Evolutionary conservation across 2,797 vertebrate genomes (phyloP), one percentile per base, ranked within the genome.

Genomic region (Myiothlypis chrysogaster): DNA sequence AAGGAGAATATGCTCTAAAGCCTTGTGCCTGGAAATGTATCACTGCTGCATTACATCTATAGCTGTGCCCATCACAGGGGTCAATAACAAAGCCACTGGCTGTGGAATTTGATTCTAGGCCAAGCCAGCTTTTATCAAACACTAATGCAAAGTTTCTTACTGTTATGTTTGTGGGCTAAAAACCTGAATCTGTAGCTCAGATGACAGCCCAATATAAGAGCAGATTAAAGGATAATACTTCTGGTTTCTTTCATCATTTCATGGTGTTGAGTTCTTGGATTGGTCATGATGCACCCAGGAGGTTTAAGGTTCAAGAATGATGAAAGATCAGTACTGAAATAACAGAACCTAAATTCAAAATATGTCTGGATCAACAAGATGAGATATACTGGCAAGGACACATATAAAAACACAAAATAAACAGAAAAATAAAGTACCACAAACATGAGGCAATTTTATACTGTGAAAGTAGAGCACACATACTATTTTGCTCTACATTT

Each of bases 121-220:
- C 83, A 70, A 78, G n/a, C 9, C 75, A 87, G 77, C 65, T 92
- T 94, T 88, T 81, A 89, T n/a, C 47, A 92, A 64, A 87, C 81
- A 81, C 55, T 61, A 91, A 89, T 68, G 65, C 43, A 77, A 93
- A 95, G 28, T 92, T 95, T 95, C 65, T 89, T 81, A 61, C n/a
- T 71, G 14, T 39, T 70, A 44, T 4, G 12, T 16, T 5, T 83
- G n/a, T 78, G 82, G 8, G 25, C 59, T 68, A 50, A 94, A 92
- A 94, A 83, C 22, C 25, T 76, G 41, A 60, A 84, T 30, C 50
- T 75, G 41, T 50, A 60, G 46, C 60, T 80, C 68, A 71, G 30
- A 77, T 78, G 82, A 55, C 56, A 89, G 75, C 34, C 12, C 68
- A 61, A 35, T 87, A 57, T 27, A 68, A 65, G 27, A 85, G 39